Conservation (phyloP, 1,140 invertebrate species). For the Heliconius nattereri region DNA sequence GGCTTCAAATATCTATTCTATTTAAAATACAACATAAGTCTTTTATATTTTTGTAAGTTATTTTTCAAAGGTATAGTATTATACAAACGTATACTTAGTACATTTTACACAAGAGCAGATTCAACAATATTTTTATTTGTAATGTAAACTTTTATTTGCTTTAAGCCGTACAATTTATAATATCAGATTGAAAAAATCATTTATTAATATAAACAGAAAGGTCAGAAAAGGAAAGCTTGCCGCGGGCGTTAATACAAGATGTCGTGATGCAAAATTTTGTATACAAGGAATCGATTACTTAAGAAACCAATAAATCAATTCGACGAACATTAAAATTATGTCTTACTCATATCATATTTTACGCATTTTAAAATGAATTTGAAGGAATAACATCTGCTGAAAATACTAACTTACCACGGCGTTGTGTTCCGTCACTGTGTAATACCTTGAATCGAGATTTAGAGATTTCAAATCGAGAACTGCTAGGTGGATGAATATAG, state of each 20-base stretch:
- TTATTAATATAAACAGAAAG: slow-evolving; percentile 50
- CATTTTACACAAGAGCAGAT: neutral
- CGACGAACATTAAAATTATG: slow-evolving; percentile 40
- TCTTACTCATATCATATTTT: slow-evolving; percentile 16
- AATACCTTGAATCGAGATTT: too few species aligned
- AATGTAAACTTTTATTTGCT: neutral
- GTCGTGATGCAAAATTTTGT: slow-evolving; percentile 48
- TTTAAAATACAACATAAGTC: too few species aligned
- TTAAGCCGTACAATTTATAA: slow-evolving; percentile 11
- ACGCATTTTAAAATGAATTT: neutral
- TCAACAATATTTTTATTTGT: neutral
- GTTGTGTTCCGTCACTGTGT: too few species aligned
- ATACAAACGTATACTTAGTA: neutral
- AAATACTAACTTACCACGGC: too few species aligned
- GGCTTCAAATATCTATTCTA: too few species aligned
- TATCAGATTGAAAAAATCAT: slow-evolving; percentile 42
- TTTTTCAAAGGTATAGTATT: too few species aligned
- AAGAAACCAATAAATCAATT: slow-evolving; percentile 43
- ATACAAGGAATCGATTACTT: slow-evolving; percentile 43
- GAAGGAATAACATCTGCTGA: neutral
- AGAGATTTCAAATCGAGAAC: too few species aligned
- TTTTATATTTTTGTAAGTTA: too few species aligned
- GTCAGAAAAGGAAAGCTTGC: slow-evolving; percentile 66
- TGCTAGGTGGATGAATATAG: too few species aligned
- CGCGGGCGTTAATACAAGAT: slow-evolving; percentile 32